Evolutionary conservation across 92 coral and sea anemone species (phyloP), one percentile per base, ranked within the genome.

Genomic region (Zoanthus gigantus): DNA sequence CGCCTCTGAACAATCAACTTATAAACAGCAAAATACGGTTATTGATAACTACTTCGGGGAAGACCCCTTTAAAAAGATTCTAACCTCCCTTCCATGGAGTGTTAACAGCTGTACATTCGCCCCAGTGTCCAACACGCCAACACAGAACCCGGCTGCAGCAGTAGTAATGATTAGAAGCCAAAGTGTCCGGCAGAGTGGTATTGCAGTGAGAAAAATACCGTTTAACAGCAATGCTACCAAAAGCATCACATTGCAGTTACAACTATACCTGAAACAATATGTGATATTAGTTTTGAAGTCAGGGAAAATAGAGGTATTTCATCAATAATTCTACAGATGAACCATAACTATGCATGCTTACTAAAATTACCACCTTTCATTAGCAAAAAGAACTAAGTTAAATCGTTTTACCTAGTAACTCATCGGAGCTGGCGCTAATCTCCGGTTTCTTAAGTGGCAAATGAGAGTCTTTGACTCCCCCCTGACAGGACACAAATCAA

Each of bases 91-190:
- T 1, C 98, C 98, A 68, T 96, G 98, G 61, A 96, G 81, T 31
- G 90, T 89, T 67, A 96, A 88, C 17, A 96, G 90, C 72, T 92
- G 98, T 11, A 96, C 96, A 52, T 96, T 96, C 29, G 98, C 93
- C 11, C 95, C 96, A n/a, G 98, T 96, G 83, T 96, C 98, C 84
- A 96, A 71, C 31, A 96, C 94, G 16, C 98, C 98, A 5, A 94
- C 98, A 46, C 94, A 94, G 60, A 95, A 92, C 17, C 98, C 98
- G 7, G 98, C 97, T 30, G 97, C 95, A 17, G 98, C 98, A 45
- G 98, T 96, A 37, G 93, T 74, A 44, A 93, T 71, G 47, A 94
- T 93, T 6, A 96, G 88, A 31, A 94, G 75, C 98, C 98, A 96
- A 16, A 96, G 89, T n/a, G 92, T 92, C 14, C 98, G 92, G 79